Evolutionary conservation across 2,797 vertebrate genomes (phyloP).

Genomic region (Odontamblyopus rebecca): DNA sequence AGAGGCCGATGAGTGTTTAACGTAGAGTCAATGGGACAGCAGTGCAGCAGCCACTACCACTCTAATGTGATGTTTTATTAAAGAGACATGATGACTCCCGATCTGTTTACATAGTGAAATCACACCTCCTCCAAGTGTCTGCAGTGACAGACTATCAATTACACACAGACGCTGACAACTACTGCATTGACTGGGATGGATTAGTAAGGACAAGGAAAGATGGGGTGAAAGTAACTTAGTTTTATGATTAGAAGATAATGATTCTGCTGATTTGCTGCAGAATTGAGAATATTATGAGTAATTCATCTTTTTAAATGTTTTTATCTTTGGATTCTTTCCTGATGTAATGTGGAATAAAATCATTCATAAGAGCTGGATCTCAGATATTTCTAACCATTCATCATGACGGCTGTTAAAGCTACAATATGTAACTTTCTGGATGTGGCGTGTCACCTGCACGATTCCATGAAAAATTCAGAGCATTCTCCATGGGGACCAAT

Average conservation of each 20-base stretch:
- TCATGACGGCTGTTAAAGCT: too few relatives aligned
- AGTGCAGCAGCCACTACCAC: conserved; percentile 12
- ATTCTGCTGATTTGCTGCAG: background rate
- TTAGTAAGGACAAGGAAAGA: background rate
- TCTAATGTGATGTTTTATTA: conserved; percentile 20
- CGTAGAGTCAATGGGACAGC: conserved; percentile 31
- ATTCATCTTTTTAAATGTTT: too few relatives aligned
- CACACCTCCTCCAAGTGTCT: conserved; percentile 7
- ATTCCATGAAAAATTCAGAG: too few relatives aligned
- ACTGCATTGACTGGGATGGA: background rate
- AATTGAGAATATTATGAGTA: background rate
- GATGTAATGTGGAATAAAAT: too few relatives aligned
- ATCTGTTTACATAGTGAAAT: conserved; percentile 16
- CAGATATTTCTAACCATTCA: too few relatives aligned
- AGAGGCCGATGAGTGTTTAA: conserved; percentile 28
- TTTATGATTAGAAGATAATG: too few relatives aligned
- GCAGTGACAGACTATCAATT: background rate
- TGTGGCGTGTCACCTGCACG: too few relatives aligned
- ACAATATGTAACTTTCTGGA: too few relatives aligned
- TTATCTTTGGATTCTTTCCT: too few relatives aligned
- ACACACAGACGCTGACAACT: background rate
- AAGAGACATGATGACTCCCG: conserved; percentile 4
- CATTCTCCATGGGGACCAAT: too few relatives aligned
- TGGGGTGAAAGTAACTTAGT: too few relatives aligned
- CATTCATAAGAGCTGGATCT: too few relatives aligned